Evolutionary conservation across 1,140 invertebrate species (phyloP), one percentile per base, ranked within the genome.

Genomic region (Olivierus martensii): DNA sequence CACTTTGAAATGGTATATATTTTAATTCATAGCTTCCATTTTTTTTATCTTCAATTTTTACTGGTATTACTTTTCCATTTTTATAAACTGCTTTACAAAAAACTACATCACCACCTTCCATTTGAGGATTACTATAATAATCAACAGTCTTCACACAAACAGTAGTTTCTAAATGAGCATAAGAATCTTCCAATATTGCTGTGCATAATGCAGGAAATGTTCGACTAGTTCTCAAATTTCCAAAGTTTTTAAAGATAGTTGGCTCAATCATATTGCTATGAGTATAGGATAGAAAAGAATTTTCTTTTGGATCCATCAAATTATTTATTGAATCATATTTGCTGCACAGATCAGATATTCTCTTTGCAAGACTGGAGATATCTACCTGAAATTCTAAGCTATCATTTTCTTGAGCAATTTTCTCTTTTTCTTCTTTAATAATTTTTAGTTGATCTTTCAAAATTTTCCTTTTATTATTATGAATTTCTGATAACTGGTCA

Each of bases 371-470:
- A 66, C 90, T 87, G 38, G 87, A 74, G 2, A 91, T 84, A 72
- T 92, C 86, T 4, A 71, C 64, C 72, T 92, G 86, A 68, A 89
- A 89, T 63, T 91, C 84, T 10, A 92, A 71, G 21, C 84, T 85
- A 62, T 88, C 83, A 67, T 87, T 91, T 69, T 92, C 87, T 58
- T 77, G 73, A 68, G 90, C 82, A 19, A 93, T 85, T 72, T 87
- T 87, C 56, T 80, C 77, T 70, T 89, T 88, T 69, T 94, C 89
- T 36, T 79, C 77, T 66, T 90, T 81, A 61, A 94, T 91, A n/a
- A 91, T 72, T 46, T 84, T 77, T 61, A 92, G 75, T 63, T 95
- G 90, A 64, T 93, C 87, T 62, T 84, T 82, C 1, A 95, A 73
- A 14, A 89, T 78, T 59, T 80, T 81, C 59, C 81, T 79, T 71